phyloP scores from a whole-genome alignment of 1,140 invertebrate species.

The Saccostrea cuccullata region DNA sequence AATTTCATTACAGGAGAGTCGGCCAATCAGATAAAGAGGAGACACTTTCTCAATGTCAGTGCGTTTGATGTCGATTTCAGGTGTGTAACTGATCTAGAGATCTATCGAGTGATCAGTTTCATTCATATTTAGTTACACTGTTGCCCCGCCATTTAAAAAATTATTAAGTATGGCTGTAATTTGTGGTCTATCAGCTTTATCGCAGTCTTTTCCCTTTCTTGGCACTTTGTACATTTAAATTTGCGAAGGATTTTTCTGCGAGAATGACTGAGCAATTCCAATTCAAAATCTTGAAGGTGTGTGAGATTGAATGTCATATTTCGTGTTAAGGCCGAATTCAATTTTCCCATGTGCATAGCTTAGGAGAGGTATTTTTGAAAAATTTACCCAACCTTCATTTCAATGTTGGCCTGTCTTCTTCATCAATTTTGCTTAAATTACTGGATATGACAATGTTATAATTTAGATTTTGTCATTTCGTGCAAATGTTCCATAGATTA shows the following conservation, averaged over 20 bases:
- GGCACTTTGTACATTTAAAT: not conserved
- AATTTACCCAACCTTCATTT: not conserved
- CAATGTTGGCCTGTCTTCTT: not conserved
- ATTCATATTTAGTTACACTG: conserved; percentile 29
- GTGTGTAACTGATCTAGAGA: conserved; percentile 30
- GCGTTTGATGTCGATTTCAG: conserved; percentile 32
- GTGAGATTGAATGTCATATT: not conserved
- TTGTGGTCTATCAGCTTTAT: not conserved
- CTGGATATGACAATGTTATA: conserved; percentile 18
- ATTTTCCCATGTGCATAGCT: not conserved
- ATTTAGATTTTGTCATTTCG: not conserved
- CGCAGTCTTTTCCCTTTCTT: not conserved
- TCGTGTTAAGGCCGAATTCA: not conserved
- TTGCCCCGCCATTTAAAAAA: not conserved
- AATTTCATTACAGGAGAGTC: conserved; percentile 21
- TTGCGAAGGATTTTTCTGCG: too few species aligned
- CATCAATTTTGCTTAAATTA: not conserved
- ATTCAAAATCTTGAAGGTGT: not conserved
- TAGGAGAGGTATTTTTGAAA: not conserved
- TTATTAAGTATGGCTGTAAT: not conserved
- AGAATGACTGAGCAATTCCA: not conserved
- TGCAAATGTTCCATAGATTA: not conserved
- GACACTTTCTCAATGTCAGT: conserved; percentile 32
- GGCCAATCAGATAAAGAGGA: conserved; percentile 26
- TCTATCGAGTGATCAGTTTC: not conserved